Percentiles rank a stretch among this genome's conserved stretches.
Conservation (phyloP, 1,140 invertebrate species). For the Pseudomyrmex cubaensis region DNA sequence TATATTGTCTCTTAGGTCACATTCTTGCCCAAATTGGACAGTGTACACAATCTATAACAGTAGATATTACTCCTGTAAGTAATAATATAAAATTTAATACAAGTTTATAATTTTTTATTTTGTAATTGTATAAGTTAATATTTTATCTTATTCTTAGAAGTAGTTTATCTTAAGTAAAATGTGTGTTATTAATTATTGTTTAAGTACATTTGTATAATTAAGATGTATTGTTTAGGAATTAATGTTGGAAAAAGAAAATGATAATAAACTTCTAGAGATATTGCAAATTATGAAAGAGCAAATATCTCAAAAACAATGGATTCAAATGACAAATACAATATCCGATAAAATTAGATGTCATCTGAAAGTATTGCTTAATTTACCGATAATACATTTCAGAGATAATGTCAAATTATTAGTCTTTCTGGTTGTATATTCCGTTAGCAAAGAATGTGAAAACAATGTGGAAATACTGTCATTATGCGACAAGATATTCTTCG, state of each 20-base stretch:
- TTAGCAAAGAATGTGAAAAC: conserved; percentile 70
- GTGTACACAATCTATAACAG: conserved; percentile 62
- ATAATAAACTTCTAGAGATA: conserved; percentile 55
- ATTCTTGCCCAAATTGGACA: conserved; percentile 67
- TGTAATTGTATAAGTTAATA: conserved; percentile 3
- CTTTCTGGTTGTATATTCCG: conserved; percentile 72
- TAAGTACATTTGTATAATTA: too few relatives aligned
- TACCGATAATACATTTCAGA: conserved; percentile 72
- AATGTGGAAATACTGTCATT: conserved; percentile 61
- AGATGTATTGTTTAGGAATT: conserved; percentile 52
- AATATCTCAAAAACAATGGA: conserved; percentile 63
- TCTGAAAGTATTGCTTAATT: conserved; percentile 73
- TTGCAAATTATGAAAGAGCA: conserved; percentile 65
- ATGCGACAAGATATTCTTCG: conserved; percentile 73
- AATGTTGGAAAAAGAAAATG: conserved; percentile 56
- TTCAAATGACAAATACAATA: conserved; percentile 48
- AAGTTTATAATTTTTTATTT: conserved; percentile 25
- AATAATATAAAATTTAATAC: conserved; percentile 20
- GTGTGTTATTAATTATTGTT: too few relatives aligned
- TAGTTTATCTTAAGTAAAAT: too few relatives aligned
- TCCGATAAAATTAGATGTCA: conserved; percentile 61
- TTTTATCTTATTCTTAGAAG: too few relatives aligned
- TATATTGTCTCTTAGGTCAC: conserved; percentile 63
- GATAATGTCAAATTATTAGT: conserved; percentile 69
- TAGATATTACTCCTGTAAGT: conserved; percentile 71